Percentiles rank a stretch among this genome's conserved stretches.
phyloP scores from a whole-genome alignment of 2,888 invertebrate species.

The Thysanoteuthis rhombus region DNA sequence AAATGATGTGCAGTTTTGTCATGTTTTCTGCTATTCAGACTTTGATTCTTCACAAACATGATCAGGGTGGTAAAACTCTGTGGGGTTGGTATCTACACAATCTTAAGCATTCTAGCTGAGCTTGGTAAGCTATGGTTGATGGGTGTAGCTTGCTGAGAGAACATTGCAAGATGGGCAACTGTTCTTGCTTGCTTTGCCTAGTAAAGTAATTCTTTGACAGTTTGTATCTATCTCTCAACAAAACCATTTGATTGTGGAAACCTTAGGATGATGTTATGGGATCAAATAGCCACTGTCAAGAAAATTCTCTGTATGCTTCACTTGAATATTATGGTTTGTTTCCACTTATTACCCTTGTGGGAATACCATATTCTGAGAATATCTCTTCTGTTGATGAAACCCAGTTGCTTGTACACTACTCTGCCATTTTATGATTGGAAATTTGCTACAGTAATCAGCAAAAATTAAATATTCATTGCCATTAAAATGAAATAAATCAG shows the following conservation, averaged over 20 bases:
- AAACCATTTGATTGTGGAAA: slow-evolving; percentile 33
- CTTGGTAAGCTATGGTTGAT: not conserved
- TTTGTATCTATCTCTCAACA: slow-evolving; percentile 27
- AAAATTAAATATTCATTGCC: slow-evolving; percentile 34
- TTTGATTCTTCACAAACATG: not conserved
- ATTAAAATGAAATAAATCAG: slow-evolving; percentile 38
- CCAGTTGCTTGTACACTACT: not conserved
- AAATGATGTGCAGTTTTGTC: not conserved
- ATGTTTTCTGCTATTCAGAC: not conserved
- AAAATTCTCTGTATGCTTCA: slow-evolving; percentile 17
- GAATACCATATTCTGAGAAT: slow-evolving; percentile 33
- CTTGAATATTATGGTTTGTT: slow-evolving; percentile 33
- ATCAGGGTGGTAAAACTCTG: not conserved
- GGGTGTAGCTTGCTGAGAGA: slow-evolving; percentile 14
- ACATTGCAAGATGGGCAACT: not conserved
- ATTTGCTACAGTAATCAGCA: slow-evolving; percentile 35
- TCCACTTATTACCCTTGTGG: slow-evolving; percentile 25
- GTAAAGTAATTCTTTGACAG: not conserved
- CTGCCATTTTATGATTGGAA: slow-evolving; percentile 14
- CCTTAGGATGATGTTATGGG: slow-evolving; percentile 31
- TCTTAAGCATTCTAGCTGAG: slow-evolving; percentile 31
- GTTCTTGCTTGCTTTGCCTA: slow-evolving; percentile 16
- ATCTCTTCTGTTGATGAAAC: slow-evolving; percentile 1
- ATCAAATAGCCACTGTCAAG: not conserved
- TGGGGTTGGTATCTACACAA: not conserved